Conservation (phyloP, 2,113 vertebrate species). For the Jacana jacana region DNA sequence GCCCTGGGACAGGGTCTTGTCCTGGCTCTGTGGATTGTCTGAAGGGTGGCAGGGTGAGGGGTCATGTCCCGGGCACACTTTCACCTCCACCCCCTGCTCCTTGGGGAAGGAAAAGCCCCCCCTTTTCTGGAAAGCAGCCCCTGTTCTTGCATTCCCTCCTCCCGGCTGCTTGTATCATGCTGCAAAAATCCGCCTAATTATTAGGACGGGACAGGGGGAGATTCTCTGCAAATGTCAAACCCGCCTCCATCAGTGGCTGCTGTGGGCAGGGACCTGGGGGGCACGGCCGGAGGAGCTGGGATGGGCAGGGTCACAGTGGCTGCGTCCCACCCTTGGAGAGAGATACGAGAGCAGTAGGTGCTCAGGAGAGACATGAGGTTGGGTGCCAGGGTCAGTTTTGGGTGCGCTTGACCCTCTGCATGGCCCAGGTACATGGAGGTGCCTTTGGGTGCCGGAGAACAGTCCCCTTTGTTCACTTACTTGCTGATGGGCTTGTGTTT, state of each 20-base stretch:
- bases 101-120: background rate
- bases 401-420: fast-evolving
- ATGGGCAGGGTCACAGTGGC: background rate
- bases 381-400: background rate
- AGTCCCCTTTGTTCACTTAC: background rate
- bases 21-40: background rate
- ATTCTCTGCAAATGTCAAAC: constrained; percentile 52
- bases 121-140: constrained; percentile 32
- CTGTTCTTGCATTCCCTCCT: background rate
- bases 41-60: background rate
- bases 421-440: background rate
- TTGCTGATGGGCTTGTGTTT: background rate
- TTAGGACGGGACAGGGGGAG: constrained; percentile 33
- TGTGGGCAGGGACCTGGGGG: background rate
- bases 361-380: fast-evolving
- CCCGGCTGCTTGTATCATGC: constrained; percentile 18
- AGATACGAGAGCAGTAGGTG: fast-evolving
- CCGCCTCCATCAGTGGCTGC: background rate
- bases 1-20: background rate
- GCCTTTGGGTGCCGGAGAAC: background rate
- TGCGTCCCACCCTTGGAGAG: background rate
- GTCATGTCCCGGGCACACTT: background rate
- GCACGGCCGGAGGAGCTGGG: background rate
- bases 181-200: constrained; percentile 41
- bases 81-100: background rate